Base-by-base conservation (phyloP, 2,888 invertebrate genomes). In the Brenthis hecate region DNA sequence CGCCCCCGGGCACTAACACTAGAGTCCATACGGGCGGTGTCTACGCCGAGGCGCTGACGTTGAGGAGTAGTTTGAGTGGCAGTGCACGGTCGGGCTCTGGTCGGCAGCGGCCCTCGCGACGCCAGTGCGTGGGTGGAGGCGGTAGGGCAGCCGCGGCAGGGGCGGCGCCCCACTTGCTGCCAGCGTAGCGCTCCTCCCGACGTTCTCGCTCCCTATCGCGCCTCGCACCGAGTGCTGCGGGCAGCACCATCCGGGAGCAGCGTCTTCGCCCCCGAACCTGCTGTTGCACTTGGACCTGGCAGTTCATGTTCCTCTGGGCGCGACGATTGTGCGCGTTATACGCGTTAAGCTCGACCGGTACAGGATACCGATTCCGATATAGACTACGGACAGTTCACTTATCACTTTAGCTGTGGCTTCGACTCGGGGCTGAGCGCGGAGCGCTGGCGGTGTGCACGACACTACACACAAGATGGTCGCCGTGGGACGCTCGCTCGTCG, bases 61-160 rank as follows among this genome's bases (percentile, higher is more conserved):
- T 95, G 82, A 95, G 93, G 82, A 95, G 90, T 85, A 95, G 85
- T 87, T 95, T 95, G 77, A 95, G 93, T 77, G 94, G 93, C 81
- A 94, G 91, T 81, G 95, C 94, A 84, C 94, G 88, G 81, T 92
- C 92, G 76, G 88, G 87, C 81, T 92, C 90, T 56, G 89, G 85
- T 57, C 93, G 86, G 75, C 93, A 93, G 79, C 89, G 89, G 77
- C 89, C 90, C 67, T 86, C 89, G 77, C 87, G 88, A 76, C 86
- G 95, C 97, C 97, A 97, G 88, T 96, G 96, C 75, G 94, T 94
- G 70, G 97, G 97, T 78, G 97, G 97, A 84, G 95, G 96, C 70
- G 97, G 97, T 81, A 97, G 90, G 74, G 95, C 95, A 77, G 95
- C 94, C 56, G 97, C 96, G 69, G 96, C 94, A 63, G 97, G 97